A percentile compares a stretch with the other conserved stretches of the same genome.
Evolutionary conservation across 2,797 vertebrate genomes (phyloP).

Genomic region (Menidia menidia): DNA sequence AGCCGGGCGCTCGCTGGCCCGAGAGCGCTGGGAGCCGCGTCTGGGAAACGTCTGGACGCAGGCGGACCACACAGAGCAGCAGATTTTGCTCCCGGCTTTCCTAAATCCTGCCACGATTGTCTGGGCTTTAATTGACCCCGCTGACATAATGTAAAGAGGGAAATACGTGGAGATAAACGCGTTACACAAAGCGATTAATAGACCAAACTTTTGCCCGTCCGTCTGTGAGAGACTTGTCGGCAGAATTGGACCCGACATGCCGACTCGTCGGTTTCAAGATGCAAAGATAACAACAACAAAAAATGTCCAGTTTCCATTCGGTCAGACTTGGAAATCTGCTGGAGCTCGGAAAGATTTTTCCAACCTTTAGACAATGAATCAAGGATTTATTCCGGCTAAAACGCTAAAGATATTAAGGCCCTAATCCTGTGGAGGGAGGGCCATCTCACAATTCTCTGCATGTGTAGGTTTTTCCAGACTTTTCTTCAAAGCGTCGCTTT

Average conservation of each 20-base stretch:
- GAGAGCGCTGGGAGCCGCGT: not conserved
- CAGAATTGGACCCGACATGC: too few species aligned
- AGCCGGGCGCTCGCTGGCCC: not conserved
- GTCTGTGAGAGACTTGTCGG: too few species aligned
- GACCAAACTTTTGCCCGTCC: too few species aligned
- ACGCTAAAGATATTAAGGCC: slow-evolving; percentile 20
- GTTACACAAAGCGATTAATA: too few species aligned
- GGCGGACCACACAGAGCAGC: too few species aligned
- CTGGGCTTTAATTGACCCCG: too few species aligned
- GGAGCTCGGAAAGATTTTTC: not conserved
- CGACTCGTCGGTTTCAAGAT: not conserved
- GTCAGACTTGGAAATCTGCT: not conserved
- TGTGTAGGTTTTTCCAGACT: not conserved
- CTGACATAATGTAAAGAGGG: too few species aligned
- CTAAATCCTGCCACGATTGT: too few species aligned
- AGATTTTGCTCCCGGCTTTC: too few species aligned
- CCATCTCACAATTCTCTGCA: not conserved
- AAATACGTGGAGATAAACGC: too few species aligned
- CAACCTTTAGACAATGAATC: slow-evolving; percentile 9
- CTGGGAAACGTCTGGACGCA: too few species aligned
- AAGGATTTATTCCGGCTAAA: slow-evolving; percentile 26
- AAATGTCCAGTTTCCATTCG: not conserved
- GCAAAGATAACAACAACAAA: not conserved
- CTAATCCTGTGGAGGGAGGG: slow-evolving; percentile 11
- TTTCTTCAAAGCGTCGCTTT: not conserved